A percentile compares a stretch with the other conserved stretches of the same genome.
Evolutionary conservation across 2,113 vertebrate genomes (phyloP).

Genomic region (Heliornis fulica): DNA sequence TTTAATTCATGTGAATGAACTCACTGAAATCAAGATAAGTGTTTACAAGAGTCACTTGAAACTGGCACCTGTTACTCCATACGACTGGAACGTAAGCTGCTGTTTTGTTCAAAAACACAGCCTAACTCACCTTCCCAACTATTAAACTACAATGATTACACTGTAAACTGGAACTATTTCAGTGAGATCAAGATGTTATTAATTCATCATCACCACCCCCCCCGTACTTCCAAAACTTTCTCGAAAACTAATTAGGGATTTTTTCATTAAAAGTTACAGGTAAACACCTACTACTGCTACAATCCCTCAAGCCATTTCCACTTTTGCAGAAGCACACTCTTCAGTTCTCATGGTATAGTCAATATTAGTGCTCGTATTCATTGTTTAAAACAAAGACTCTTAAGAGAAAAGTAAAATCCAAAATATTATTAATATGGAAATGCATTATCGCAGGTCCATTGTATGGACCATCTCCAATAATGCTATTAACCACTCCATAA

Average conservation of each 20-base stretch:
- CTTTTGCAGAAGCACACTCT: neutral
- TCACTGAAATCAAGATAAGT: slow-evolving; percentile 22
- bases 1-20: neutral
- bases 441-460: neutral
- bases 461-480: neutral
- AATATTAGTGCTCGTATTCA: neutral
- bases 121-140: neutral
- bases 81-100: neutral
- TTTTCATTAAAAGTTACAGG: too few relatives aligned
- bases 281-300: neutral
- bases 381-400: neutral
- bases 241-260: neutral
- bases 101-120: neutral
- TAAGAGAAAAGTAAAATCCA: neutral
- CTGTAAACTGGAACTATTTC: too few relatives aligned
- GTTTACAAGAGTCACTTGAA: slow-evolving; percentile 26
- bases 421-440: neutral
- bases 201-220: neutral
- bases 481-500: neutral
- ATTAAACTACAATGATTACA: too few relatives aligned
- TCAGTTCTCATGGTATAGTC: neutral
- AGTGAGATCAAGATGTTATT: neutral
- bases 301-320: neutral
- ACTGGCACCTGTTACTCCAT: neutral
- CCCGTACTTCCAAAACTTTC: neutral